phyloP scores from a whole-genome alignment of 2,797 vertebrate genomes.

The Cryptoprocta ferox region DNA sequence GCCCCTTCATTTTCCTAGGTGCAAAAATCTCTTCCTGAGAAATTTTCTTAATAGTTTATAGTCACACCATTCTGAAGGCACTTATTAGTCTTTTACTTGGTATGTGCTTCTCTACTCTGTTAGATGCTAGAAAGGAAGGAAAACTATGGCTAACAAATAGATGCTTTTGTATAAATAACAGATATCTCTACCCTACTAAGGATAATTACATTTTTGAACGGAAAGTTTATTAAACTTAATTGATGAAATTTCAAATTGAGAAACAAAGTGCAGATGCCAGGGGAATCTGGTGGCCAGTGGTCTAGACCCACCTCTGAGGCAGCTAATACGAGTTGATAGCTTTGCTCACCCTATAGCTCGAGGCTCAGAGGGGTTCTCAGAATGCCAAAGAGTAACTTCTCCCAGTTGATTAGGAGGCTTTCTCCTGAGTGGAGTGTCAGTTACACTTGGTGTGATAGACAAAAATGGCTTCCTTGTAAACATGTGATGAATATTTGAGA shows the following conservation, averaged over 20 bases:
- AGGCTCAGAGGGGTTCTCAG: not conserved
- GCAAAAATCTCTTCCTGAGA: not conserved
- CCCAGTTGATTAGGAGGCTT: not conserved
- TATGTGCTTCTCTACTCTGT: not conserved
- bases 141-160: not conserved
- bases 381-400: too few relatives aligned
- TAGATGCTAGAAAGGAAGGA: not conserved
- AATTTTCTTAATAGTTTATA: not conserved
- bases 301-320: not conserved
- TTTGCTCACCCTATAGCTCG: not conserved
- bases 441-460: not conserved
- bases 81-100: not conserved
- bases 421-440: not conserved
- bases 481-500: not conserved
- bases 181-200: not conserved
- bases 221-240: not conserved
- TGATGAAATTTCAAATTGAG: slow-evolving; percentile 31
- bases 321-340: not conserved
- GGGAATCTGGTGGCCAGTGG: not conserved
- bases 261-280: not conserved
- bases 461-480: slow-evolving; percentile 45
- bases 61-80: not conserved
- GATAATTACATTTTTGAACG: not conserved
- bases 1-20: not conserved
- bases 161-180: slow-evolving; percentile 3